phyloP scores from a whole-genome alignment of 2,797 vertebrate species.

The Ispidina lecontei region DNA sequence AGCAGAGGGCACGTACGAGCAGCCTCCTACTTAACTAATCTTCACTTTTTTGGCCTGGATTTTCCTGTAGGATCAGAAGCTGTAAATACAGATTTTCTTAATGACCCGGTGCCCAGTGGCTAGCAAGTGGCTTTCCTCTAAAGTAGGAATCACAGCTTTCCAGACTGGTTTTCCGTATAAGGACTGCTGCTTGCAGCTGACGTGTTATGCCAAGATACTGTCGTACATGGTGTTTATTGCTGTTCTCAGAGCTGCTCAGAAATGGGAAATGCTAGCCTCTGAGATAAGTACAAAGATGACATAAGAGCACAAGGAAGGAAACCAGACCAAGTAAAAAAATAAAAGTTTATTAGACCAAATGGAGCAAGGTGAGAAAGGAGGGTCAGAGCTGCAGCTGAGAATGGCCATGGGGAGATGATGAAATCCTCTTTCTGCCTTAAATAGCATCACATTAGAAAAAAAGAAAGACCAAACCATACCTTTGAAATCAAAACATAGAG shows the following conservation, averaged over 20 bases:
- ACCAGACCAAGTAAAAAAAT: conserved; percentile 6
- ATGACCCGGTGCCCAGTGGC: neutral
- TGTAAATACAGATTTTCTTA: neutral
- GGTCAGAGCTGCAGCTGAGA: neutral
- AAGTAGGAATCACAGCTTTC: neutral
- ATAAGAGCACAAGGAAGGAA: conserved; percentile 51
- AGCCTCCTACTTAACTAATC: neutral
- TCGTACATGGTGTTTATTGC: conserved; percentile 5
- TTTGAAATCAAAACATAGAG: conserved; percentile 10
- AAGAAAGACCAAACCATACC: neutral
- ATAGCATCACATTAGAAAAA: neutral
- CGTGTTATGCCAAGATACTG: neutral
- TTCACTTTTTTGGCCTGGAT: neutral
- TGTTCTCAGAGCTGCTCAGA: conserved; percentile 20
- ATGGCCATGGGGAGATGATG: conserved; percentile 1
- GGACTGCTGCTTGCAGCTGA: neutral
- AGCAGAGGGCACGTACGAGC: conserved; percentile 45
- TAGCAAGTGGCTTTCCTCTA: neutral
- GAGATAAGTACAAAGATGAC: conserved; percentile 48
- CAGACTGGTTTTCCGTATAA: neutral
- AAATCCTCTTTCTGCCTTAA: conserved; percentile 16
- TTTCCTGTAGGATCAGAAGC: neutral
- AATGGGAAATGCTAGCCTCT: conserved; percentile 53
- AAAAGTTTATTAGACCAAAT: conserved; percentile 27
- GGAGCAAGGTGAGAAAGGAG: neutral